Percentiles rank a stretch among this genome's conserved stretches.
Conservation (phyloP, 2,113 vertebrate genomes). For the Lophius piscatorius region DNA sequence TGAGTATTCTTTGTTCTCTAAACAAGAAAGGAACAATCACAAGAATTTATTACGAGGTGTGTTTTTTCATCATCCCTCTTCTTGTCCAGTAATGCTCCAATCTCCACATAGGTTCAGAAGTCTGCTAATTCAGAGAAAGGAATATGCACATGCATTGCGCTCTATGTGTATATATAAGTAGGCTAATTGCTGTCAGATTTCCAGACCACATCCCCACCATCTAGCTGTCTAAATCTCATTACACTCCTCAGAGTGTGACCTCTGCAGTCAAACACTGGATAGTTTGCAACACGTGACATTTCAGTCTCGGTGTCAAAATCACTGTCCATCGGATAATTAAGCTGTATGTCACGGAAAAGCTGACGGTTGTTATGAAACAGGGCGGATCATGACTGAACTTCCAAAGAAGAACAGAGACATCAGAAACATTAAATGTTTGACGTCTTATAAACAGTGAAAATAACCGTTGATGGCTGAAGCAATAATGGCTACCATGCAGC, state of each 20-base stretch:
- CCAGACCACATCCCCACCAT: slow-evolving; percentile 62
- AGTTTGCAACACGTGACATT: slow-evolving; percentile 64
- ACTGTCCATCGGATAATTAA: slow-evolving; percentile 53
- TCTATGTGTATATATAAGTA: slow-evolving; percentile 62
- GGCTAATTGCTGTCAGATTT: slow-evolving; percentile 78
- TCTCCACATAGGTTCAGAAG: slow-evolving; percentile 47
- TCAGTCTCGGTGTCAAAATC: slow-evolving; percentile 56
- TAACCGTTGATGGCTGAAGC: slow-evolving; percentile 61
- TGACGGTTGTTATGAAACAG: slow-evolving; percentile 40
- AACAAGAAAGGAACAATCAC: slow-evolving; percentile 1
- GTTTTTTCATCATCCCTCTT: slow-evolving; percentile 56
- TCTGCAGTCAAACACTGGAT: slow-evolving; percentile 66
- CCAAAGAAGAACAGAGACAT: slow-evolving; percentile 55
- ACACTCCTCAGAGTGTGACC: slow-evolving; percentile 66
- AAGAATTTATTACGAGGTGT: slow-evolving; percentile 1
- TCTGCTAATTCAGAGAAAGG: slow-evolving; percentile 50
- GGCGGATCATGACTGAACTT: slow-evolving; percentile 36
- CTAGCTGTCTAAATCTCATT: slow-evolving; percentile 69
- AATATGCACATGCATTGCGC: slow-evolving; percentile 44
- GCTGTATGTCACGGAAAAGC: slow-evolving; percentile 27
- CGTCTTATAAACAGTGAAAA: slow-evolving; percentile 67
- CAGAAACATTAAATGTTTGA: slow-evolving; percentile 70
- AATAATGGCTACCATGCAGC: slow-evolving; percentile 71
- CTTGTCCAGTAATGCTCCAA: slow-evolving; percentile 12
- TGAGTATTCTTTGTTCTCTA: not conserved